Evolutionary conservation across 2,888 invertebrate genomes (phyloP).

Genomic region (Heliconius hortense): DNA sequence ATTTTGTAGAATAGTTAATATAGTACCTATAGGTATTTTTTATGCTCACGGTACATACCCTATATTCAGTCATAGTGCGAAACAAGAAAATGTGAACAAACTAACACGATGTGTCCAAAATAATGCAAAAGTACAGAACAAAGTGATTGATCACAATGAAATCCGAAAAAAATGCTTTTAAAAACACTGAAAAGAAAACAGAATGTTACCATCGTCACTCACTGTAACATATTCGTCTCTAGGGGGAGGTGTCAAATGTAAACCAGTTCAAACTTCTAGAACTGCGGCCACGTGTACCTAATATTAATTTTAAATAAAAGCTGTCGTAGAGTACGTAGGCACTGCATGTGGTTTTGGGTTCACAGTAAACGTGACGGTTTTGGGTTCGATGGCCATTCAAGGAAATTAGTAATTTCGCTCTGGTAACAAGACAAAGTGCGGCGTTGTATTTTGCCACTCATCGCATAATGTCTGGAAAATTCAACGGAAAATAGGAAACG

Average conservation of each 20-base stretch:
- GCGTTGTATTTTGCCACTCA: too few species aligned
- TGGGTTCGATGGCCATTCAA: neutral
- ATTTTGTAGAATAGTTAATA: neutral
- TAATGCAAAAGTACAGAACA: neutral
- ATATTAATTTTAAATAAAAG: neutral
- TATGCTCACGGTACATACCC: too few species aligned
- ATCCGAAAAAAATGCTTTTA: neutral
- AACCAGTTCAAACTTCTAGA: conserved; percentile 43
- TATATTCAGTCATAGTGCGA: too few species aligned
- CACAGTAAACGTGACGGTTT: neutral
- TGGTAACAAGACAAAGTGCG: neutral
- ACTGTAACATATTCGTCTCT: conserved; percentile 45
- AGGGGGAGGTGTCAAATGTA: conserved; percentile 46
- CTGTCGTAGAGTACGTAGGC: neutral
- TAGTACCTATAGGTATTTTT: too few species aligned
- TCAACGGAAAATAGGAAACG: neutral
- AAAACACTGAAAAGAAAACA: conserved; percentile 36
- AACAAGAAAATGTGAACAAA: too few species aligned
- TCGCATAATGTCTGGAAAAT: neutral
- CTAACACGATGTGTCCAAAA: conserved; percentile 1
- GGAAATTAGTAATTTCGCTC: neutral
- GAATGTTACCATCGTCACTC: conserved; percentile 44
- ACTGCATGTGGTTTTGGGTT: neutral
- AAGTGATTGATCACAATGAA: neutral
- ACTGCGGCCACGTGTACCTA: conserved; percentile 31